A percentile compares a stretch with the other conserved stretches of the same genome.
phyloP scores from a whole-genome alignment of 1,140 invertebrate species.

The Diprion similis region DNA sequence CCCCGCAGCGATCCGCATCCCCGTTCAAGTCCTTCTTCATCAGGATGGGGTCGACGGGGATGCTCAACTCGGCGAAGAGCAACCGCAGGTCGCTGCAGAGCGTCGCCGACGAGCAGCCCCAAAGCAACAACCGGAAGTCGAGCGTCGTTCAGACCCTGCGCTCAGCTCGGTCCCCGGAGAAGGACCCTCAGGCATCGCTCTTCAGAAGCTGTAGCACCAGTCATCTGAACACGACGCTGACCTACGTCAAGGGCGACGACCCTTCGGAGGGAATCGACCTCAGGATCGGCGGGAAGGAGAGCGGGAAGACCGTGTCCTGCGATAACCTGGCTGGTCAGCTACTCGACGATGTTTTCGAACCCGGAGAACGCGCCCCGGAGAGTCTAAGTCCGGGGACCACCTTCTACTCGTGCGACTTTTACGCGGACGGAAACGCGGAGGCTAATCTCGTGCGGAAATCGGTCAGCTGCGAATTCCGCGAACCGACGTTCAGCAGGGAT shows the following conservation, averaged over 20 bases:
- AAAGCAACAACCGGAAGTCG: background rate
- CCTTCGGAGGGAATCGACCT: slow-evolving; percentile 79
- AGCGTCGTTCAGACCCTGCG: background rate
- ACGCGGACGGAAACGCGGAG: slow-evolving; percentile 37
- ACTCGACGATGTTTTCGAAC: slow-evolving; percentile 30
- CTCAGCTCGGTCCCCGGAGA: slow-evolving; percentile 41
- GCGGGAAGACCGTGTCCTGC: slow-evolving; percentile 57
- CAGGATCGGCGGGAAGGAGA: slow-evolving; percentile 57
- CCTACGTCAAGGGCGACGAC: slow-evolving; percentile 80
- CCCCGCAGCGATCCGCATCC: slow-evolving; percentile 66
- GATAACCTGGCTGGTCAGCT: slow-evolving; percentile 46
- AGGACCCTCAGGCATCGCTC: slow-evolving; percentile 62
- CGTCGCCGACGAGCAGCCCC: slow-evolving; percentile 29
- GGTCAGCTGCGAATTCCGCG: slow-evolving; percentile 55
- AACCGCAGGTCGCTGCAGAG: slow-evolving; percentile 55
- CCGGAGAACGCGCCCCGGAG: slow-evolving; percentile 30
- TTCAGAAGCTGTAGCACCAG: slow-evolving; percentile 80
- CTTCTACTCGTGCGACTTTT: slow-evolving; percentile 51
- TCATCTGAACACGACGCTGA: slow-evolving; percentile 70
- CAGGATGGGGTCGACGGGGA: slow-evolving; percentile 77
- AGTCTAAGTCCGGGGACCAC: slow-evolving; percentile 17
- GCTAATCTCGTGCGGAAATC: slow-evolving; percentile 44
- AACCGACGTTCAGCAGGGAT: slow-evolving; percentile 14
- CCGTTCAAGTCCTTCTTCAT: slow-evolving; percentile 77
- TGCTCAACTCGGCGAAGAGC: slow-evolving; percentile 69